Base-by-base conservation (phyloP, 2,797 vertebrate species). In the Pseudochromis fuscus region DNA sequence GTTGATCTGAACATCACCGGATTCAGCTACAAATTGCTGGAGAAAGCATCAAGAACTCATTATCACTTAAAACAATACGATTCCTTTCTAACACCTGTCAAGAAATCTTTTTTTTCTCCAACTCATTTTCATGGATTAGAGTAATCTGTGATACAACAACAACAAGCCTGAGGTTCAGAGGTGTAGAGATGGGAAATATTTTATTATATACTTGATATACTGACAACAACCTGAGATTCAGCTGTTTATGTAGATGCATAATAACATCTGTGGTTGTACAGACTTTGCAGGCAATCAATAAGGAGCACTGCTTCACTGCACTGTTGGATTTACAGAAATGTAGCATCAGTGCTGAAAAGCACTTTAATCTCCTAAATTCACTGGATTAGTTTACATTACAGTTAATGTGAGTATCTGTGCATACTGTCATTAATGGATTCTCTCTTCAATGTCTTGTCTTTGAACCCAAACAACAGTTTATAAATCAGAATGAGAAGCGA, bases 221-320 rank as follows among this genome's bases (percentile, higher is more conserved):
- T 13, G 19, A n/a, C 46, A 50, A 37, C 49, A 51, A 23, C 27
- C 15, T 25, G 19, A 38, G 67, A 66, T 77, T 58, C 48, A 18
- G 18, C 24, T 52, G 53, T 7, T 63, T 48, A 38, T 35, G 50
- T 19, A 1, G 12, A 30, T 27, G 52, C 23, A 45, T 35, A 61
- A 58, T 65, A 42, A 27, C 24, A 52, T 67, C 9, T 56, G 25
- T 62, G 71, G n/a, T 28, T 73, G 42, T 42, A 23, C 65, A 64
- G 1, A 62, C 11, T 2, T 2, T 66, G 19, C 11, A 64, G 58
- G 27, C 27, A 33, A 77, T 77, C 53, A 71, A 49, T 52, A 13
- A 38, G 7, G 13, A 49, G 25, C 33, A 16, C 25, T 23, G 62
- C 2, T 37, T 35, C 23, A 27, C 4, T 16, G 37, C 15, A 48